Conservation (phyloP, 2,888 invertebrate species). For the Caenorhabditis sp. region DNA sequence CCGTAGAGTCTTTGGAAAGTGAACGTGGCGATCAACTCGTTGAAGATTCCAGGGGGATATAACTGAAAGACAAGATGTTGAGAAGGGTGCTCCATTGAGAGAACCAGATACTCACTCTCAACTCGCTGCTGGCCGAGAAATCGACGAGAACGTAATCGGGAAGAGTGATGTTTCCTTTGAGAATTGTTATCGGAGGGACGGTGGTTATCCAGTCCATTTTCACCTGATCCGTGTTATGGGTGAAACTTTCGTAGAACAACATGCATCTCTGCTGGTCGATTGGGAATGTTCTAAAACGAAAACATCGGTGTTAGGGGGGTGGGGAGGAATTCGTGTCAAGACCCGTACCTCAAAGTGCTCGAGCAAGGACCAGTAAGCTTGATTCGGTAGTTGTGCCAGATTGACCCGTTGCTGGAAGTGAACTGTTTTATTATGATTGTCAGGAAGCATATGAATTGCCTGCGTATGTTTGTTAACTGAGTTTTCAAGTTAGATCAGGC, state of each 20-base stretch:
- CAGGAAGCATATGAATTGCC: too few species aligned
- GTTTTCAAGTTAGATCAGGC: too few species aligned
- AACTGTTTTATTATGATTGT: too few species aligned
- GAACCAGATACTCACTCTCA: slow-evolving; percentile 75
- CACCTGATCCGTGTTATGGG: slow-evolving; percentile 80
- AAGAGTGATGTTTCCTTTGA: slow-evolving; percentile 82
- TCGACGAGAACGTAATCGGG: slow-evolving; percentile 82
- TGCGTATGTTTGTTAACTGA: too few species aligned
- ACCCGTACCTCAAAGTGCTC: slow-evolving; percentile 64
- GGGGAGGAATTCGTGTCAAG: background rate
- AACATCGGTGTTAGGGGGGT: too few species aligned
- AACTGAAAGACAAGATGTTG: slow-evolving; percentile 66
- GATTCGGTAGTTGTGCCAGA: slow-evolving; percentile 83
- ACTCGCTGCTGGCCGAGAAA: slow-evolving; percentile 74
- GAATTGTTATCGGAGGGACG: slow-evolving; percentile 78
- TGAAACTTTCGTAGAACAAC: slow-evolving; percentile 82
- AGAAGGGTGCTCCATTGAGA: background rate
- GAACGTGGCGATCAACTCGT: slow-evolving; percentile 83
- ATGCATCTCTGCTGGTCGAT: slow-evolving; percentile 76
- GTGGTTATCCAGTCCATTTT: slow-evolving; percentile 80
- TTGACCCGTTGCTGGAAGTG: slow-evolving; percentile 79
- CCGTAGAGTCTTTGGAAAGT: slow-evolving; percentile 83
- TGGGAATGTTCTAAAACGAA: slow-evolving; percentile 67
- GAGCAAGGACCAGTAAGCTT: slow-evolving; percentile 72
- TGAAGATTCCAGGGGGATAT: slow-evolving; percentile 83